Conservation (phyloP, 1,140 invertebrate species). For the Capitella teleta region DNA sequence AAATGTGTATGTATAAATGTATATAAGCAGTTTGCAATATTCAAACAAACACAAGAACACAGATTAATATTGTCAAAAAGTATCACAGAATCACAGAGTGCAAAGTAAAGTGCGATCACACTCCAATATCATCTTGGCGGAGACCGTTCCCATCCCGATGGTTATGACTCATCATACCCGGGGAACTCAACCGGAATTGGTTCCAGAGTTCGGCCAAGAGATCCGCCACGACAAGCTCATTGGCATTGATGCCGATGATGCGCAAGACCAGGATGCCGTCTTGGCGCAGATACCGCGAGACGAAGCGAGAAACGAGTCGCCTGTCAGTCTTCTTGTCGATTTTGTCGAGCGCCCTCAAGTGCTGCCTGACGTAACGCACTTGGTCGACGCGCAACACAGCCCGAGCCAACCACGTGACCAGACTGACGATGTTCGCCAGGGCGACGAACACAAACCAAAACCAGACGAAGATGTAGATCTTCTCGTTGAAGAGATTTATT, state of each 20-base stretch:
- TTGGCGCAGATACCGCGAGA: conserved; percentile 32
- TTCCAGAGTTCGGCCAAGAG: conserved; percentile 29
- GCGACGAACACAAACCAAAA: conserved; percentile 40
- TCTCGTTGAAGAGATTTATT: conserved; percentile 47
- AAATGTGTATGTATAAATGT: no score
- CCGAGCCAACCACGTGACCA: conserved; percentile 15
- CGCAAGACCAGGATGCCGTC: conserved; percentile 36
- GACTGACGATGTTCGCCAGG: conserved; percentile 6
- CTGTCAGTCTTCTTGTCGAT: neutral
- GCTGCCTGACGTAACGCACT: conserved; percentile 6
- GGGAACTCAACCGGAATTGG: conserved; percentile 2
- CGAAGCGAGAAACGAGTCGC: conserved; percentile 17
- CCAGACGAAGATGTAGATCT: conserved; percentile 47
- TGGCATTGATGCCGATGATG: conserved; percentile 34
- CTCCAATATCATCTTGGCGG: no score
- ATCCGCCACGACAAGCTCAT: conserved; percentile 34
- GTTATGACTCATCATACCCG: no score
- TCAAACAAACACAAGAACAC: no score
- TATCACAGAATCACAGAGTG: no score
- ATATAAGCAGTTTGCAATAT: no score
- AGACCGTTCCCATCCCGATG: no score
- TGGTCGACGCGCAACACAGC: conserved; percentile 1
- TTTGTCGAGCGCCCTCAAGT: neutral
- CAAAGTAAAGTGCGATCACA: no score
- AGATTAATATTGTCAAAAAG: no score